Conservation (phyloP, 2,888 invertebrate genomes). For the Callyntrura sp. region DNA sequence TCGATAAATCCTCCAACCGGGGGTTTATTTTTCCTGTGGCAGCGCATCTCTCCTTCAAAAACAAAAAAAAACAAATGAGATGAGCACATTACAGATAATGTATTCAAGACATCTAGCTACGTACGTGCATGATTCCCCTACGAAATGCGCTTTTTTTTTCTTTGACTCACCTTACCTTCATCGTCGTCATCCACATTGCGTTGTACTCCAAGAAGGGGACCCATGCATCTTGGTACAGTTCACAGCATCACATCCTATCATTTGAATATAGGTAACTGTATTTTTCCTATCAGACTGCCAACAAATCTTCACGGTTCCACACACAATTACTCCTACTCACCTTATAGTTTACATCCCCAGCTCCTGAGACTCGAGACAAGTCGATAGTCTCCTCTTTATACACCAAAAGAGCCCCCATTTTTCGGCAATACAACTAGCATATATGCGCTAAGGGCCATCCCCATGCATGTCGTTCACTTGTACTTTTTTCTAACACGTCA, state of each 20-base stretch:
- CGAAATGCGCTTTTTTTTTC: neutral
- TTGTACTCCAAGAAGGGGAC: neutral
- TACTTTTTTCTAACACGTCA: slow-evolving; percentile 31
- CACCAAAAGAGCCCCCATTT: too few relatives aligned
- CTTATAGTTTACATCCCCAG: neutral
- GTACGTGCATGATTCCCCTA: neutral
- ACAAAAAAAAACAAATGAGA: too few relatives aligned
- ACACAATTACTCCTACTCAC: slow-evolving; percentile 9
- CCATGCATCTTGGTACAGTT: too few relatives aligned
- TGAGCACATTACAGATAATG: too few relatives aligned
- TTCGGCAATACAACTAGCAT: too few relatives aligned
- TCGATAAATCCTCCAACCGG: too few relatives aligned
- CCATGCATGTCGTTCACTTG: slow-evolving; percentile 59
- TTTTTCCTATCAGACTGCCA: neutral
- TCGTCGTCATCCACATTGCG: slow-evolving; percentile 20
- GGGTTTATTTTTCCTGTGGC: too few relatives aligned
- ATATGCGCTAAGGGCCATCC: slow-evolving; percentile 71
- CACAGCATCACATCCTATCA: too few relatives aligned
- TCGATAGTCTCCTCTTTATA: too few relatives aligned
- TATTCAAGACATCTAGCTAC: too few relatives aligned
- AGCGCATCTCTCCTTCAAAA: too few relatives aligned
- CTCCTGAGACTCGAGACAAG: slow-evolving; percentile 12
- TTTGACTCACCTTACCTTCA: slow-evolving; percentile 63
- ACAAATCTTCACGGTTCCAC: too few relatives aligned
- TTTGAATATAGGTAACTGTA: slow-evolving; percentile 16